phyloP scores from a whole-genome alignment of 2,797 vertebrate species.

The Leucoraja ocellata region DNA sequence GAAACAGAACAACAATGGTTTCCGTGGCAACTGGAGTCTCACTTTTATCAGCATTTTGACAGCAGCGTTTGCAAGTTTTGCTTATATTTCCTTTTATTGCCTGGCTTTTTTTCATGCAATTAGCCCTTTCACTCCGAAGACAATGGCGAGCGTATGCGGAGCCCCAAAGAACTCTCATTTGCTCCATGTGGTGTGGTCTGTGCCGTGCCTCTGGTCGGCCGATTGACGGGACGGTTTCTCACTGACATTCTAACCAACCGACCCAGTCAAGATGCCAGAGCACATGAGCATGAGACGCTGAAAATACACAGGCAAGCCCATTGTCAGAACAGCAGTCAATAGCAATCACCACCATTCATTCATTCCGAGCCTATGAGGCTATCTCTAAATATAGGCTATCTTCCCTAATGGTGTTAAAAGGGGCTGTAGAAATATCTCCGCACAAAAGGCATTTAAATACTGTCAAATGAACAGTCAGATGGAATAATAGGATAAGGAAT shows the following conservation, averaged over 20 bases:
- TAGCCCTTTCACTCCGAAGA: constrained; percentile 13
- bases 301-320: background rate
- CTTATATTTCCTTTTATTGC: background rate
- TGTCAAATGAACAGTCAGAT: background rate
- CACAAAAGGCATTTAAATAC: constrained; percentile 2
- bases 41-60: background rate
- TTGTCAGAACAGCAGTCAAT: background rate
- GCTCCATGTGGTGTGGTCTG: background rate
- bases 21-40: background rate
- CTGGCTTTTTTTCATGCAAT: too few species aligned
- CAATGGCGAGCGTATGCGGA: background rate
- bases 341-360: constrained; percentile 9
- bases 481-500: background rate
- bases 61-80: background rate
- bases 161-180: background rate
- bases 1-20: background rate
- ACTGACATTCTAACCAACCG: background rate
- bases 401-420: background rate
- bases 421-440: background rate
- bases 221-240: background rate
- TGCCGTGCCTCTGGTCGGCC: background rate
- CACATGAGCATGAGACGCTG: background rate
- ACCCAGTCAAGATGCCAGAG: constrained; percentile 9
- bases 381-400: constrained; percentile 24
- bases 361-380: background rate